Conservation (phyloP, 2,797 vertebrate genomes). For the Falco berigora region DNA sequence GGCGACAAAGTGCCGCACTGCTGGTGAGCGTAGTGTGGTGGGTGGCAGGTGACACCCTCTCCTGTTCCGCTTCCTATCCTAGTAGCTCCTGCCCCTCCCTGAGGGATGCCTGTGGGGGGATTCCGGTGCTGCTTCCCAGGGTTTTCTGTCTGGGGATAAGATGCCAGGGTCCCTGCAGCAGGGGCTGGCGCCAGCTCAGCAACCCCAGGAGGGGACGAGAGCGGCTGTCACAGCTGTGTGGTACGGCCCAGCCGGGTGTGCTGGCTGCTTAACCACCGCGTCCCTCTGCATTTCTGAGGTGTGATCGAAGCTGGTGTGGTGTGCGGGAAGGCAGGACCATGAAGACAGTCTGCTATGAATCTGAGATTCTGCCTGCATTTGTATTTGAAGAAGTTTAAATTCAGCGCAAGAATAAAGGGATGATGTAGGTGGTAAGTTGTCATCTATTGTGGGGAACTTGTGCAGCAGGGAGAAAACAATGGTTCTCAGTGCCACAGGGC, state of each 20-base stretch:
- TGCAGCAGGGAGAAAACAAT: accelerated
- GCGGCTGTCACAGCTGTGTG: background rate
- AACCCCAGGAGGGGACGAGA: background rate
- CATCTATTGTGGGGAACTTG: background rate
- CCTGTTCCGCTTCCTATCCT: background rate
- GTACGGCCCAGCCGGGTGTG: background rate
- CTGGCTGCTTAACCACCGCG: background rate
- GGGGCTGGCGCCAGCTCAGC: background rate
- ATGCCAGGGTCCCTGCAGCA: background rate
- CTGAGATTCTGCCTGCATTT: background rate
- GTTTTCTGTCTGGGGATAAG: background rate
- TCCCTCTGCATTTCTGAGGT: background rate
- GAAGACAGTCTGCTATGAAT: accelerated
- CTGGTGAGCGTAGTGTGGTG: accelerated
- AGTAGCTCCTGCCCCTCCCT: accelerated
- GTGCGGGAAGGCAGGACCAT: background rate
- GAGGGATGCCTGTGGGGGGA: accelerated
- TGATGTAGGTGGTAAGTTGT: background rate
- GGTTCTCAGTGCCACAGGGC: background rate
- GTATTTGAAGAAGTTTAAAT: background rate
- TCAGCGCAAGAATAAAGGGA: background rate
- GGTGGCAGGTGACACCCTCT: background rate
- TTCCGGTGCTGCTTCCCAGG: background rate
- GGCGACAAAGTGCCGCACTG: background rate
- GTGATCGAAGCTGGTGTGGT: background rate